Evolutionary conservation across 1,140 invertebrate species (phyloP).

Genomic region (Aphaenogaster floridana): DNA sequence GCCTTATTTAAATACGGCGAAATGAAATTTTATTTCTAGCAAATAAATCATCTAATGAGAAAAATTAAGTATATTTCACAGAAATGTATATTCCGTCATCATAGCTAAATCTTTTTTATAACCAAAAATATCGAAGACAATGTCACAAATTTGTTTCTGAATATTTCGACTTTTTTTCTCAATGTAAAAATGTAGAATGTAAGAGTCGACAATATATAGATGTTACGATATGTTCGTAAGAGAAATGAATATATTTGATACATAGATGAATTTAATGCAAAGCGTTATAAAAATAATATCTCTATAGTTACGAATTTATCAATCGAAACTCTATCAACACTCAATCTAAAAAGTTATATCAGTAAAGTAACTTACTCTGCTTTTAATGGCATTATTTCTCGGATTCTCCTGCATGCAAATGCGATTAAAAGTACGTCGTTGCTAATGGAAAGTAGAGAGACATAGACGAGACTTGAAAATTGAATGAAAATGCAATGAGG

Average conservation of each 20-base stretch:
- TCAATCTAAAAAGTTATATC: conserved; percentile 36
- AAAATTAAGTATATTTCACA: no score
- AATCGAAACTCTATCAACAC: conserved; percentile 19
- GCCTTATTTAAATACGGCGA: no score
- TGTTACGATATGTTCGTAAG: background rate
- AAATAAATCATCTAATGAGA: no score
- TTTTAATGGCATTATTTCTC: conserved; percentile 47
- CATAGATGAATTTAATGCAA: background rate
- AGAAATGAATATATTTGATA: background rate
- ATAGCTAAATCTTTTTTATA: no score
- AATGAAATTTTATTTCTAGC: no score
- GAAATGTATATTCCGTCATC: no score
- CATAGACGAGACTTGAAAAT: background rate
- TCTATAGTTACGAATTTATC: background rate
- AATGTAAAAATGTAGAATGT: background rate
- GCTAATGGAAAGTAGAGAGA: conserved; percentile 35
- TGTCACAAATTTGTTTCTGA: no score
- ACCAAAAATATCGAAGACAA: no score
- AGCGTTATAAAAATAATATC: background rate
- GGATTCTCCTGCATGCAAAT: conserved; percentile 47
- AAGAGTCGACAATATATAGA: background rate
- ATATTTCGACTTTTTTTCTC: no score
- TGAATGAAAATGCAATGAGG: conserved; percentile 33
- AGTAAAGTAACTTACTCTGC: conserved; percentile 12
- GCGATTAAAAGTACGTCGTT: conserved; percentile 40